Evolutionary conservation across 2,797 vertebrate genomes (phyloP).

Genomic region (Simalia tracyae): DNA sequence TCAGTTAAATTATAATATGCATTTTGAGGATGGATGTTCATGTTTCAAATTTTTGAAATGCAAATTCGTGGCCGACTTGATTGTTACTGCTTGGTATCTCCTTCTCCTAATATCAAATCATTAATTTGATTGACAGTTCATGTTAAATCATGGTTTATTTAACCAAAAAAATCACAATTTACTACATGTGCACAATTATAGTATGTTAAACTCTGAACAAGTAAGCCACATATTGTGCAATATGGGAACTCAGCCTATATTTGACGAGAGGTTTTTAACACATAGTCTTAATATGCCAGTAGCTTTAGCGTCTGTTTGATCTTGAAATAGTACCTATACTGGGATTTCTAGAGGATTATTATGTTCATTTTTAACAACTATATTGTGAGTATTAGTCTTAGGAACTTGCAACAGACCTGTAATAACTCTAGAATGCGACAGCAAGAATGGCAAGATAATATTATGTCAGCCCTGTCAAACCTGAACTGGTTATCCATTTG

Average conservation of each 20-base stretch:
- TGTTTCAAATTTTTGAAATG: neutral
- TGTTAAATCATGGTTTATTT: neutral
- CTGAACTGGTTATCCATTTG: too few relatives aligned
- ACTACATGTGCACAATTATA: neutral
- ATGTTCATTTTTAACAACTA: too few relatives aligned
- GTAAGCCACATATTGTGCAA: neutral
- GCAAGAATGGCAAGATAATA: neutral
- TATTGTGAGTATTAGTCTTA: neutral
- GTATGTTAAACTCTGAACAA: neutral
- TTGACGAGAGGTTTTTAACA: neutral
- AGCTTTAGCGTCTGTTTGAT: neutral
- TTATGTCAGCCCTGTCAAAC: neutral
- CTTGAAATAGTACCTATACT: neutral
- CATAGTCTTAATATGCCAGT: too few relatives aligned
- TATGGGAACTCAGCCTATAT: neutral
- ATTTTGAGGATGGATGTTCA: neutral
- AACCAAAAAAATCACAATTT: neutral
- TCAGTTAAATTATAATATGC: conserved; percentile 29
- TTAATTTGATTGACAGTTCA: neutral
- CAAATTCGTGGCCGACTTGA: neutral
- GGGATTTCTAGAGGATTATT: neutral
- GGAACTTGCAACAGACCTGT: neutral
- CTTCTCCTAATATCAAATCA: neutral
- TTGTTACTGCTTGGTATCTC: neutral
- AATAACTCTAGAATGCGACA: neutral